Evolutionary conservation across 2,113 vertebrate species (phyloP), one percentile per base, ranked within the genome.

Genomic region (Psittacus erithacus): DNA sequence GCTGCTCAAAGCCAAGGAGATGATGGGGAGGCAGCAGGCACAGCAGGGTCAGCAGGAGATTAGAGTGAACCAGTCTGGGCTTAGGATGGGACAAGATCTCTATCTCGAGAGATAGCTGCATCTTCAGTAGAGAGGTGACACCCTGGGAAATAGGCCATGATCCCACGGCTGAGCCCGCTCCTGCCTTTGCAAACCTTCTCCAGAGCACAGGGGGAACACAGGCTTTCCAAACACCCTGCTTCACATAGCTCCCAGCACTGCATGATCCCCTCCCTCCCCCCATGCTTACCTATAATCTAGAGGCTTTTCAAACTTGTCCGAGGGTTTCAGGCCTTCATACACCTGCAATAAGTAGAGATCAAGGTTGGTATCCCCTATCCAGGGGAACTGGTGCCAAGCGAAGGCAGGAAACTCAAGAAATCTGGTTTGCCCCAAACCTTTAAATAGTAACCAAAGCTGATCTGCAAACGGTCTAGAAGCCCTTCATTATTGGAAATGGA

Each of bases 251-350:
- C 39, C 46, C 76, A 90, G 68, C 23, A n/a, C n/a, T 27, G 28
- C 15, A 59, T 4, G 17, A 50, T 52, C 27, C 65, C 27, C 13
- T 50, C 29, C 43, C 82, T 80, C 22, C 13, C 13, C 50, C 1
- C 3, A 67, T 6, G 14, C 87, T 53, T 94, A 99, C 99, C 99
- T 99, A 74, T 99, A 99, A 97, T 99, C 99, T 93, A 99, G 97
- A 59, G 98, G 99, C 94, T 99, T 99, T 97, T 99, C 99, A 90
- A 98, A 99, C 79, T 99, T 99, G 97, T 99, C 99, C 0, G 99
- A 99, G 4, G 99, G 99, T 80, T 99, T 99, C 69, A 99, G 98
- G 76, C 99, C 99, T 97, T 99, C 99, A 87, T 98, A 99, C n/a
- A 99, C 99, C 99, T 99, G 97, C 41, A 95, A 92, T 24, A 65